Evolutionary conservation across 30 jellyfish, hydroid and myxozoan species (phyloP).

Genomic region (Turritopsis rubra): DNA sequence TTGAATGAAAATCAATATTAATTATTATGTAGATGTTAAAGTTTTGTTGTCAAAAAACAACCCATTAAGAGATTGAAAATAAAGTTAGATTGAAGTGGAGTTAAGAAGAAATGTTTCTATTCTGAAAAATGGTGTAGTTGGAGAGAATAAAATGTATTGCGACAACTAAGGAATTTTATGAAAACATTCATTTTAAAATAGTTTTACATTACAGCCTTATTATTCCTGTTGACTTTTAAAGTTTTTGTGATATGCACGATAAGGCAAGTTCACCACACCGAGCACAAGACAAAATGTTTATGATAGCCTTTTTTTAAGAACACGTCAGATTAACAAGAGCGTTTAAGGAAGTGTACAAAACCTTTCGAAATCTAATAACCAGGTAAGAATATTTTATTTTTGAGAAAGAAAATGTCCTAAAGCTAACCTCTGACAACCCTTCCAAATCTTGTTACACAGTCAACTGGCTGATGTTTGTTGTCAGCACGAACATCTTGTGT

Average conservation of each 20-base stretch:
- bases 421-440: slow-evolving; percentile 77
- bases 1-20: background rate
- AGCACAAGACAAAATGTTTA: too few species aligned
- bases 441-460: slow-evolving; percentile 60
- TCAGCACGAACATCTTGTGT: slow-evolving; percentile 94
- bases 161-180: background rate
- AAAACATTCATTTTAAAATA: background rate
- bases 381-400: too few species aligned
- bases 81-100: background rate
- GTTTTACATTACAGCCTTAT: too few species aligned
- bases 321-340: too few species aligned
- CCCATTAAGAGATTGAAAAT: background rate
- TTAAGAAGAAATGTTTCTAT: background rate
- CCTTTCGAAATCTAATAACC: too few species aligned
- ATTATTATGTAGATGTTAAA: background rate
- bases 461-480: slow-evolving; percentile 78
- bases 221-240: background rate
- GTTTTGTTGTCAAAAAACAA: too few species aligned
- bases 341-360: too few species aligned
- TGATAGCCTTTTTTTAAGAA: too few species aligned
- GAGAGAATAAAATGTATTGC: background rate
- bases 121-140: too few species aligned
- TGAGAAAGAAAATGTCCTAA: background rate
- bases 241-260: background rate
- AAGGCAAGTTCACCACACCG: too few species aligned